A percentile compares a stretch with the other conserved stretches of the same genome.
phyloP scores from a whole-genome alignment of 37 sponge, comb jelly and placozoan species.

The Axinella damicornis region DNA sequence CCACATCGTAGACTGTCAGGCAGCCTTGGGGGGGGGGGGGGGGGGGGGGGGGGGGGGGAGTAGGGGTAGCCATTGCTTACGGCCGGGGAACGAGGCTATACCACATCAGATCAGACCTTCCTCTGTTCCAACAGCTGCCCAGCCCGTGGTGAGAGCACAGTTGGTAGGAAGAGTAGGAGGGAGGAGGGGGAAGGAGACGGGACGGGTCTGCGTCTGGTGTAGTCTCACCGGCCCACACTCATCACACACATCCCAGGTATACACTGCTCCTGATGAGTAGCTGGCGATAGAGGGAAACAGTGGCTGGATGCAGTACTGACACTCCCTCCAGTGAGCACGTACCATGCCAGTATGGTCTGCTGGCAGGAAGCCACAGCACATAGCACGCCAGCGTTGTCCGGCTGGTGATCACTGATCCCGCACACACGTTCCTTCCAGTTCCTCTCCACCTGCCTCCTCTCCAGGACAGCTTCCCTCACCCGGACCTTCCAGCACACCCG shows the following conservation, averaged over 20 bases:
- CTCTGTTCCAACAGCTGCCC: constrained; percentile 25
- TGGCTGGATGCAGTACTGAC: not conserved
- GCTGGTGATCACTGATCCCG: constrained; percentile 62
- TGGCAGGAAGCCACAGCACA: constrained; percentile 23
- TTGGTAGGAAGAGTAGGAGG: not conserved
- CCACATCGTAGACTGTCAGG: constrained; percentile 25
- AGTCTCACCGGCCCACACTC: constrained; percentile 41
- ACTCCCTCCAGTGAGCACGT: too few species aligned
- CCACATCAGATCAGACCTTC: constrained; percentile 16
- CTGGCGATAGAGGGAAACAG: constrained; percentile 29
- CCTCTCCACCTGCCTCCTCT: constrained; percentile 40
- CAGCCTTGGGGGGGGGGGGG: not conserved
- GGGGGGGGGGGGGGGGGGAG: not conserved
- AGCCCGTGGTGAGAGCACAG: constrained; percentile 10
- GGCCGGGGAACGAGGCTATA: too few species aligned
- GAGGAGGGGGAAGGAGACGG: too few species aligned
- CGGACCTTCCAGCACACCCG: constrained; percentile 54
- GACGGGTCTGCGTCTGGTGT: not conserved
- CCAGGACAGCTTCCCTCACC: constrained; percentile 31
- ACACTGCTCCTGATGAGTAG: constrained; percentile 69
- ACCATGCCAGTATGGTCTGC: constrained; percentile 47
- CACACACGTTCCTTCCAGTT: constrained; percentile 86
- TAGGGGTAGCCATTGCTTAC: too few species aligned
- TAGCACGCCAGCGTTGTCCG: constrained; percentile 46
- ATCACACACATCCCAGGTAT: constrained; percentile 58